phyloP scores from a whole-genome alignment of 1,140 invertebrate genomes.

The roundworm (Caenorhabditis elegans) region WBcel235 BX284605.5:11173501-11174000 shows the following conservation, averaged over 20 bases:
- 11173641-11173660: not conserved
- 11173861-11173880: slow-evolving; percentile 21
- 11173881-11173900: not conserved
- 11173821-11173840: slow-evolving; percentile 17
- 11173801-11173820: slow-evolving; percentile 11
- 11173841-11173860: not conserved
- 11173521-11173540: not conserved
- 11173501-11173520: not conserved
- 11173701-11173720: slow-evolving; percentile 42
- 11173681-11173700: slow-evolving; percentile 40
- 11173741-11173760: slow-evolving; percentile 40
- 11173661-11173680: slow-evolving; percentile 38
- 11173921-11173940: not conserved
- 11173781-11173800: not conserved
- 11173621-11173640: not conserved
- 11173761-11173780: slow-evolving; percentile 3
- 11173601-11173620: not conserved
- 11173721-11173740: slow-evolving; percentile 37
- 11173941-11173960: slow-evolving; percentile 3
- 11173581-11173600: not conserved
- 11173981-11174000: slow-evolving; percentile 11
- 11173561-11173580: slow-evolving; percentile 26
- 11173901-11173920: not conserved
- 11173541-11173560: not conserved
- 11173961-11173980: slow-evolving; percentile 13